Evolutionary conservation across 2,797 vertebrate species (phyloP), one percentile per base, ranked within the genome.

Genomic region (Corythornis leucogaster): DNA sequence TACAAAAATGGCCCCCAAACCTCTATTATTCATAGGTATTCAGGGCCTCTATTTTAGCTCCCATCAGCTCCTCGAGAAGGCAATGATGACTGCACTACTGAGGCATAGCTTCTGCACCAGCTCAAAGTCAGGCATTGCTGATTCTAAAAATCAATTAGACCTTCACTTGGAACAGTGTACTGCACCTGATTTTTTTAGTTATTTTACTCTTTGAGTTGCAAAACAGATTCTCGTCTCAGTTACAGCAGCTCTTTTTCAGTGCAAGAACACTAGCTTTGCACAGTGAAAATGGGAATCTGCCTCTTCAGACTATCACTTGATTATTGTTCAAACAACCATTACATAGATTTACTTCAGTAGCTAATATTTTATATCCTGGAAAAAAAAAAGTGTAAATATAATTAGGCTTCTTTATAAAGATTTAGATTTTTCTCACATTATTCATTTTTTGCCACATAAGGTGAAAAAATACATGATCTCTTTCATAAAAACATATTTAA

Each of bases 401-500:
- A 59, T 18, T 8, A 77, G 18, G 26, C 6, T 66, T 38, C 13
- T 70, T 42, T 26, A 70, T 61, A 33, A 89, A 85, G 43, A 80
- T 33, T 61, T 64, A 64, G 50, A 25, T 31, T 63, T 14, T 67
- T 15, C 8, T 87, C 8, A 82, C 19, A 50, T 16, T 91, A 78
- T n/a, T 53, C 4, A 20, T 55, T 63, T 42, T 82, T 90, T 59
- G 57, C 53, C 33, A 68, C 8, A 50, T 24, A 68, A 76, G 25
- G 40, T 80, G 31, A 91, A 91, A 85, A 89, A 71, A 18, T 30
- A 4, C 63, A 59, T 46, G 42, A 80, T 76, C 7, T 13, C 61
- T 67, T 68, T 79, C 58, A 91, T 80, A 61, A 92, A 89, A 87
- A 25, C 12, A 38, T 77, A 55, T 63, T 92, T 84, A 87, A 59